Evolutionary conservation across 1,140 invertebrate genomes (phyloP), one percentile per base, ranked within the genome.

Genomic region (Drosophila orena): DNA sequence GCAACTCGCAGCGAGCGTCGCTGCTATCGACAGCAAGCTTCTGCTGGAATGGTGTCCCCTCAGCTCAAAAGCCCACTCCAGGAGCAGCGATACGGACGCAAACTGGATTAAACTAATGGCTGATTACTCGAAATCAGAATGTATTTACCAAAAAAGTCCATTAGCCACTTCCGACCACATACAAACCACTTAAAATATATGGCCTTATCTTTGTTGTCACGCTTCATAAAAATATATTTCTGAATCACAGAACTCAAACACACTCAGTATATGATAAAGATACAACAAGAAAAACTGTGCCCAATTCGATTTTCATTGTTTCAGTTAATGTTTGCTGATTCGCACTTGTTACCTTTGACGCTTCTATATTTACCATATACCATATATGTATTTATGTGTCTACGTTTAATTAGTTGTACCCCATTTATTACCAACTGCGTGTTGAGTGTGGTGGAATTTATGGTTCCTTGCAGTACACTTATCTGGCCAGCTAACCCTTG

Each of bases 401-500:
- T 27, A 8, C 2, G 14, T 4, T 17, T 4, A 60, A 65, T 47
- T 15, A 14, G 20, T 42, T 34, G 11, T 15, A 49, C 37, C 8
- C 11, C n/a, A 64, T 43, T 27, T 27, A 66, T 17, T 27, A 17
- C 42, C 54, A 27, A n/a, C 11, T 37, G 27, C 27, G 46, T 47
- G 24, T 61, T 34, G 14, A 52, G 22, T 35, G 24, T 62, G 27
- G 4, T n/a, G 11, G 12, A 47, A 40, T 75, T 81, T 84, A 83
- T 83, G 44, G 65, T 59, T 58, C 80, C 71, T 75, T 11, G 7
- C 66, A 66, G 80, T 56, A 40, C 57, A 72, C 61, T 84, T 83
- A 83, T 75, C 55, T 56, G 46, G 14, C 27, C 10, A 35, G 30
- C n/a, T 38, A 52, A 30, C 56, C 22, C 35, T 22, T 49, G 15